These are phyloP conservation scores for Bhutanitis thaidina DNA, from an alignment of 2,888 invertebrate species.

Conservation along the genomic window DNA sequence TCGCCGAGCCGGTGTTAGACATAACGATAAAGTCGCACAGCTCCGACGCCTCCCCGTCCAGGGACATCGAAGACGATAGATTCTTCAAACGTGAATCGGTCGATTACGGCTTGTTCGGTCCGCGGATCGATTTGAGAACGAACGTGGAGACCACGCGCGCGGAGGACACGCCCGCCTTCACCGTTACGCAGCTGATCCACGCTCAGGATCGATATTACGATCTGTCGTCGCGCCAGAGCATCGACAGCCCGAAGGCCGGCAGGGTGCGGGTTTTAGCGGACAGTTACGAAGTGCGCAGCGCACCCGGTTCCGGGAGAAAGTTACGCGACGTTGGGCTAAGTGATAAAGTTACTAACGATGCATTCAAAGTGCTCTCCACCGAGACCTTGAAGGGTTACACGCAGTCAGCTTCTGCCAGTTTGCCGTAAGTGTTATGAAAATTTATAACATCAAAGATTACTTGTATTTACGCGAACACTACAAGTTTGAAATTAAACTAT, in stretches of 20 bases:
- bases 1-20: constrained; percentile 45
- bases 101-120: constrained; percentile 54
- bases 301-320: constrained; percentile 38
- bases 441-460: too few species aligned
- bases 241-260: constrained; percentile 28
- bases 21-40: constrained; percentile 50
- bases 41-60: constrained; percentile 47
- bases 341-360: constrained; percentile 35
- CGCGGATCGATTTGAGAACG: constrained; percentile 44
- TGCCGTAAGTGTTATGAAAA: constrained; percentile 44
- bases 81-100: constrained; percentile 49
- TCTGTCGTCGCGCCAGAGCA: constrained; percentile 46
- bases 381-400: constrained; percentile 30
- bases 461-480: too few species aligned
- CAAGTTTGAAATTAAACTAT: too few species aligned
- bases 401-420: constrained; percentile 33
- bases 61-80: constrained; percentile 61
- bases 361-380: constrained; percentile 51
- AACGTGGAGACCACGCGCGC: constrained; percentile 39
- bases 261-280: constrained; percentile 28
- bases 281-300: constrained; percentile 41
- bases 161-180: constrained; percentile 55
- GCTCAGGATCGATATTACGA: constrained; percentile 72
- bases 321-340: constrained; percentile 25
- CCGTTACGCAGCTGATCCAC: constrained; percentile 67